phyloP scores from a whole-genome alignment of 2,888 invertebrate species.

The Mantis religiosa region DNA sequence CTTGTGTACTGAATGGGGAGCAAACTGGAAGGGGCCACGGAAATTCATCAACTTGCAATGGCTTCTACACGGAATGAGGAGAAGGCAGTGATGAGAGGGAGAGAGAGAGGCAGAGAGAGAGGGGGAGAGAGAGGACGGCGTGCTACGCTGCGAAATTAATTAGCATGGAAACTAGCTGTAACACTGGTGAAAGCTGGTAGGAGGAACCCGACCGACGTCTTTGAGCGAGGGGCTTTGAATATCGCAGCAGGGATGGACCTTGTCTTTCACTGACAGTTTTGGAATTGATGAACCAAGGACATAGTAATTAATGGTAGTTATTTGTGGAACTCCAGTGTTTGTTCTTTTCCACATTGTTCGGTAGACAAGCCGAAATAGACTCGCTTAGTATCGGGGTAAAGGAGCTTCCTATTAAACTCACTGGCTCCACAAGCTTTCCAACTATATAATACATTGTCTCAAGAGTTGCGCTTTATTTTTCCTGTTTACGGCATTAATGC shows the following conservation, averaged over 20 bases:
- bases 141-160: conserved; percentile 10
- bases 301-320: background rate
- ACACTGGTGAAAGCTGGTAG: background rate
- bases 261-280: background rate
- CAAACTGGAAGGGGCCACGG: background rate
- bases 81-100: background rate
- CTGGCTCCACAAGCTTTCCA: background rate
- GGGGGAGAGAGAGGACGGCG: no score
- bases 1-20: background rate
- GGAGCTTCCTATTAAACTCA: background rate
- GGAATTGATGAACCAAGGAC: background rate
- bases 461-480: no score
- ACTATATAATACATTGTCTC: background rate
- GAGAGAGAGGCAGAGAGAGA: no score
- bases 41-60: conserved; percentile 16
- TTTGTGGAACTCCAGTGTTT: background rate
- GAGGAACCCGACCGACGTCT: background rate
- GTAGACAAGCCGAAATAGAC: background rate
- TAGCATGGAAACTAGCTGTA: conserved; percentile 2
- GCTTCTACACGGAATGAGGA: background rate
- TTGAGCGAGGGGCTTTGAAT: background rate
- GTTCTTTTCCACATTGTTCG: background rate
- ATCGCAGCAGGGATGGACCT: background rate
- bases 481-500: no score
- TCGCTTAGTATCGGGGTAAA: background rate